Base-by-base conservation (phyloP, 2,113 vertebrate species). In the Nanorana parkeri region DNA sequence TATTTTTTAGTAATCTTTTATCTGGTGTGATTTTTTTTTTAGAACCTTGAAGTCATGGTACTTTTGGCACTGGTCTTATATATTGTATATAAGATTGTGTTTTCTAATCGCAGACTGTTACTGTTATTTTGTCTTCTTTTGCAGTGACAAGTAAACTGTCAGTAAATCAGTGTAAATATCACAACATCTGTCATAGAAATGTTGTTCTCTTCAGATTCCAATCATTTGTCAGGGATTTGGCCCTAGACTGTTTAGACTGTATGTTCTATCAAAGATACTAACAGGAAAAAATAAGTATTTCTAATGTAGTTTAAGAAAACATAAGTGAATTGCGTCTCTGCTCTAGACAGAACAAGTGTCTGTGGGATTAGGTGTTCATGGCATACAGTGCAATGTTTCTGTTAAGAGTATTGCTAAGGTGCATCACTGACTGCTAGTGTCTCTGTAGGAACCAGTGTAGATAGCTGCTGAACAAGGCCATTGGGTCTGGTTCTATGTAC, bases 401-500 rank as follows among this genome's bases (percentile, higher is more conserved):
- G 17, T 60, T 58, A 2, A 15, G 3, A 74, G 0, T 4, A 21
- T 5, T n/a, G 28, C 24, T 55, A 54, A 24, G 13, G 36, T 24
- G 58, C 60, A 26, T 8, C 20, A 32, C 55, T 65, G 51, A 23
- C 41, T 52, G 56, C 52, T 36, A 76, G n/a, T 2, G 63, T 63
- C 52, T 21, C 77, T 58, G 66, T 15, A n/a, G 19, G 32, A 56
- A 41, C 77, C 21, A 24, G 51, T 78, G 19, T 78, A 67, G 77
- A 67, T 41, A 29, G 66, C 66, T 36, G 26, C n/a, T 41, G 29
- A 68, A 54, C 26, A 23, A 20, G 77, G 51, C 64, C 65, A 58
- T n/a, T 21, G 77, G 64, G 65, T 68, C 65, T 58, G 13, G 26
- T 23, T 26, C 51, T 58, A 52, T 56, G 77, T 68, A 78, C 56